Evolutionary conservation across 2,888 invertebrate species (phyloP).

Genomic region (Hirtodrosophila duncani): DNA sequence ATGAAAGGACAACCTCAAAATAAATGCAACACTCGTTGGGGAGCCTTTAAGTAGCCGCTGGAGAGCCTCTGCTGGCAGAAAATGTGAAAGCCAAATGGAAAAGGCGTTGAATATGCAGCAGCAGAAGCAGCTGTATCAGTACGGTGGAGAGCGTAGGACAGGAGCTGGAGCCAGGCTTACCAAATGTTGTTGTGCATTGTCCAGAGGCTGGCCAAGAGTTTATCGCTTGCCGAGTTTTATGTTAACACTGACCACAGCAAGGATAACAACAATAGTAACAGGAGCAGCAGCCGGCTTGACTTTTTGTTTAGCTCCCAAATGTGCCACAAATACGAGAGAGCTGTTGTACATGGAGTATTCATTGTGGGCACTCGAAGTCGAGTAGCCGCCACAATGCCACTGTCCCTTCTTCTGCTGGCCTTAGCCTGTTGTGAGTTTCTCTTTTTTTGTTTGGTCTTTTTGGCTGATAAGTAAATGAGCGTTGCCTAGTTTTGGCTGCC

Average conservation of each 20-base stretch:
- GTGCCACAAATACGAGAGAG: slow-evolving; percentile 60
- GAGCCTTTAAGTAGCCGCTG: slow-evolving; percentile 42
- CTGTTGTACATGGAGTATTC: no score
- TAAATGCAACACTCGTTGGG: slow-evolving; percentile 18
- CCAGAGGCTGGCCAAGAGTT: slow-evolving; percentile 45
- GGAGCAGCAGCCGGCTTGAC: slow-evolving; percentile 21
- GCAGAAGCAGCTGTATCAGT: background rate
- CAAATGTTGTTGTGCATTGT: slow-evolving; percentile 40
- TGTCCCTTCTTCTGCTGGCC: slow-evolving; percentile 1
- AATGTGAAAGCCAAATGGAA: slow-evolving; percentile 30
- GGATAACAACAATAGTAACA: slow-evolving; percentile 11
- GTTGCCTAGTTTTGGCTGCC: slow-evolving; percentile 15
- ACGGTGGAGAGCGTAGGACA: background rate
- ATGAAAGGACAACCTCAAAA: slow-evolving; percentile 1
- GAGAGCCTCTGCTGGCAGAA: slow-evolving; percentile 33
- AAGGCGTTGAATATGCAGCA: slow-evolving; percentile 43
- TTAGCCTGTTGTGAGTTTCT: no score
- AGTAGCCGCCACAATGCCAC: background rate
- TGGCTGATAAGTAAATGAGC: slow-evolving; percentile 51
- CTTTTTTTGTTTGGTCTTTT: no score
- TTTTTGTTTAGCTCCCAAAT: slow-evolving; percentile 53
- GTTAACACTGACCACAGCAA: slow-evolving; percentile 38
- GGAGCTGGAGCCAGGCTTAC: slow-evolving; percentile 5
- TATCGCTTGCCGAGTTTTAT: slow-evolving; percentile 43
- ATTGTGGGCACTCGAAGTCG: no score